phyloP scores from a whole-genome alignment of 2,888 invertebrate genomes.

The Cataglyphis altisquamis region DNA sequence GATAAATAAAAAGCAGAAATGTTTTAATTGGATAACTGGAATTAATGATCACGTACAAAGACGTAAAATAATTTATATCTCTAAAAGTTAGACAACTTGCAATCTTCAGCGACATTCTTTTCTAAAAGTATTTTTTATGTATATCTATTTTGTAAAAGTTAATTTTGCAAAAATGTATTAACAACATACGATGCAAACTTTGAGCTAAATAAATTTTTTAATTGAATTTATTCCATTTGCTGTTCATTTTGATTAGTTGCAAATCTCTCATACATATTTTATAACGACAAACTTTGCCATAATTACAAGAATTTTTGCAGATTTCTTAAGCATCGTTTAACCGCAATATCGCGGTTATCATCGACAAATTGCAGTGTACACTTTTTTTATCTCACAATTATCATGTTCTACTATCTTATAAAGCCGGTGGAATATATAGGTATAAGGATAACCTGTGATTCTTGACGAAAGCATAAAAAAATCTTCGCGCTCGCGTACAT shows the following conservation, averaged over 20 bases:
- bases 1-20: neutral
- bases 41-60: neutral
- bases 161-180: neutral
- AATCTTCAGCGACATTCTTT: neutral
- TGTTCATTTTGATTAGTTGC: neutral
- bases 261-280: neutral
- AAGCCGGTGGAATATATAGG: slow-evolving; percentile 16
- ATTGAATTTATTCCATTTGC: neutral
- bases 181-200: neutral
- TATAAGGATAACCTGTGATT: slow-evolving; percentile 53
- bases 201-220: neutral
- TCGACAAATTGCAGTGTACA: neutral
- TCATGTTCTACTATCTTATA: neutral
- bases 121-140: neutral
- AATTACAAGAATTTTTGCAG: neutral
- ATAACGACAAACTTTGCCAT: neutral
- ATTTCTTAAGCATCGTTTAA: neutral
- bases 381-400: slow-evolving; percentile 1
- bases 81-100: neutral
- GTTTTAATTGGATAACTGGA: too few species aligned
- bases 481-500: slow-evolving; percentile 12
- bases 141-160: neutral
- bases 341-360: neutral
- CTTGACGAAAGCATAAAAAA: slow-evolving; percentile 1
- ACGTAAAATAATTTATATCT: neutral